Conservation (phyloP, 1,140 invertebrate species). For the Penaeus indicus region DNA sequence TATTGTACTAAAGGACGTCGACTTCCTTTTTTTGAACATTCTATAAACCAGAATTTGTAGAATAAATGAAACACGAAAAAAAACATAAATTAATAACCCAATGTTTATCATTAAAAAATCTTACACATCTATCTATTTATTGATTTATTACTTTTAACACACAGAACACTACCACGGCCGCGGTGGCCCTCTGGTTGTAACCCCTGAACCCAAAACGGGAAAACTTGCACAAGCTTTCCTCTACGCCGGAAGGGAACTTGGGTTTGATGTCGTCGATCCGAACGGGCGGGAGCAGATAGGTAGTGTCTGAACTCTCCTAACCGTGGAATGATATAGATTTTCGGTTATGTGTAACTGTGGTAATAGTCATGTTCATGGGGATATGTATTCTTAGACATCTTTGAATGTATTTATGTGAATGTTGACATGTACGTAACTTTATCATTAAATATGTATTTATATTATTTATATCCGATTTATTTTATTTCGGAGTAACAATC, state of each 20-base stretch:
- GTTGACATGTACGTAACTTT: neutral
- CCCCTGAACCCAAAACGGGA: neutral
- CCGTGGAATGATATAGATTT: neutral
- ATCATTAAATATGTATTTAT: neutral
- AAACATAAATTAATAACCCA: too few species aligned
- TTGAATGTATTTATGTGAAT: neutral
- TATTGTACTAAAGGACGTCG: too few species aligned
- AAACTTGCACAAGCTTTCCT: slow-evolving; percentile 34
- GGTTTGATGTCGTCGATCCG: slow-evolving; percentile 36
- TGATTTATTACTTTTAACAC: neutral
- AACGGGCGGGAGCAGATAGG: slow-evolving; percentile 36
- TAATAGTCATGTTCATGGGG: neutral
- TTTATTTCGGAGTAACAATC: too few species aligned
- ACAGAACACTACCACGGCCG: slow-evolving; percentile 43
- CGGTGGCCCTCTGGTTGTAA: slow-evolving; percentile 43
- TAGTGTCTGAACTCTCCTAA: neutral
- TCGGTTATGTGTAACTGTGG: neutral
- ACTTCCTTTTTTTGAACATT: too few species aligned
- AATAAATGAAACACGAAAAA: too few species aligned
- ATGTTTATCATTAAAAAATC: too few species aligned
- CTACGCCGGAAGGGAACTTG: slow-evolving; percentile 36
- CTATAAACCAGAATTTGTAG: too few species aligned
- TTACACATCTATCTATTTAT: too few species aligned
- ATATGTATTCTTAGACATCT: neutral
- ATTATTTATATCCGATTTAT: neutral